Percentiles rank a stretch among this genome's conserved stretches.
These are phyloP conservation scores for Bombus breviceps DNA, from an alignment of 1,140 invertebrate genomes.

Conservation along the genomic window DNA sequence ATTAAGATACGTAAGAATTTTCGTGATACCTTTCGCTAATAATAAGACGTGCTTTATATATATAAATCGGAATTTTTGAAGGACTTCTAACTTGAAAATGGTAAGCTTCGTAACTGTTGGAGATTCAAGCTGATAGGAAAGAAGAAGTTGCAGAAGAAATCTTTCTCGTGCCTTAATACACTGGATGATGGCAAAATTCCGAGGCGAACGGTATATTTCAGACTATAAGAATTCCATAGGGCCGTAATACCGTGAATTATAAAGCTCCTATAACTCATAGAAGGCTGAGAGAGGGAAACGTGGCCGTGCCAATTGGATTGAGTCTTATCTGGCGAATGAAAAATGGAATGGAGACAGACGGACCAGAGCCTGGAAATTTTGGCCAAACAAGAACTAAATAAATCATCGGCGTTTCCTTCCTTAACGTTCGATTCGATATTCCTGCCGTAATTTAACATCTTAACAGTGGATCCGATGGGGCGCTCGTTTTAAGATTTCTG, in stretches of 20 bases:
- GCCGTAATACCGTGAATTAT: conserved; percentile 43
- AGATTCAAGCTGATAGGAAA: no score
- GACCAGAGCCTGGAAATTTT: conserved; percentile 19
- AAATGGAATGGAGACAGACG: conserved; percentile 27
- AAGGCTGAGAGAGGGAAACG: background rate
- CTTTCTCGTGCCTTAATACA: background rate
- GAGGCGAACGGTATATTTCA: conserved; percentile 4
- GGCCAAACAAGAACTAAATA: conserved; percentile 26
- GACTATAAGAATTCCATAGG: conserved; percentile 25
- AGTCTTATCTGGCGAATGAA: conserved; percentile 45
- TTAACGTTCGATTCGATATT: background rate
- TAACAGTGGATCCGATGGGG: no score
- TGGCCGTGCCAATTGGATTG: conserved; percentile 39
- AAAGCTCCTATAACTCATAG: conserved; percentile 30
- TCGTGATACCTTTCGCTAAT: background rate
- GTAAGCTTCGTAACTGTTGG: no score
- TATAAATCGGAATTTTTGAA: no score
- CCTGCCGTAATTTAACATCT: background rate
- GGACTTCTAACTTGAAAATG: no score
- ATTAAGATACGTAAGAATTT: background rate
- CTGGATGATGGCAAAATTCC: background rate
- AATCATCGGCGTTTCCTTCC: background rate
- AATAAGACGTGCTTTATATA: background rate
- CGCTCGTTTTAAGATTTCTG: background rate
- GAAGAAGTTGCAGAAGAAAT: background rate